Evolutionary conservation across 1,140 invertebrate genomes (phyloP), one percentile per base, ranked within the genome.

Genomic region (Nephila pilipes): DNA sequence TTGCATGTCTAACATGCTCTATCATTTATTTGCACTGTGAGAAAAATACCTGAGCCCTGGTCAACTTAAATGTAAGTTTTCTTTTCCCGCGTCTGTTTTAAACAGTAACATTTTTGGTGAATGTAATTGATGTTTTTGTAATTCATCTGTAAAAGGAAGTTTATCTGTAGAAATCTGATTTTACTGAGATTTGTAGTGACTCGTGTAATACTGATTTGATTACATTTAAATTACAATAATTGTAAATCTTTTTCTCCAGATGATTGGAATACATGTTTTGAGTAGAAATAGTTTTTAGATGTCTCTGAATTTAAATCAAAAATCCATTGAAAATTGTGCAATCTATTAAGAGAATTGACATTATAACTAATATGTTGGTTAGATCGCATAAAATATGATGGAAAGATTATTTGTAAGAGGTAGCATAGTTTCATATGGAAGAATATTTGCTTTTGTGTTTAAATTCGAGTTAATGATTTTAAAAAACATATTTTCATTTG

Each of bases 1-100:
- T 81, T n/a, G 80, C 80, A 81, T 81, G 80, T 81, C 20, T 54
- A 55, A 81, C 80, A 81, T 81, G 80, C 80, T 54, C 46, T 54
- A n/a, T 65, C 29, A 75, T 75, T 75, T 75, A 36, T 75, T 75
- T 75, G 69, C 69, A 75, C 69, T 75, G 29, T 16, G 29, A 36
- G 32, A 32, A 75, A 75, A 75, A 75, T 36, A 75, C 69, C 69
- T 75, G 69, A 75, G 32, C 32, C 65, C 32, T 14, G 32, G 32
- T 69, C 18, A 69, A 25, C 69, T 22, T 46, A 46, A 81, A 18
- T 81, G 36, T 54, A 5, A 81, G 38, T 20, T n/a, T 54, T 22
- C 46, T 46, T n/a, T 54, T 12, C 16, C 79, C 36, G 2, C 22
- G 22, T 46, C 79, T 81, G 79, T 54, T 81, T 16, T 22, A 81